Percentiles rank a stretch among this genome's conserved stretches.
phyloP scores from a whole-genome alignment of 2,888 invertebrate species.

The Phrixothrix hirtus region DNA sequence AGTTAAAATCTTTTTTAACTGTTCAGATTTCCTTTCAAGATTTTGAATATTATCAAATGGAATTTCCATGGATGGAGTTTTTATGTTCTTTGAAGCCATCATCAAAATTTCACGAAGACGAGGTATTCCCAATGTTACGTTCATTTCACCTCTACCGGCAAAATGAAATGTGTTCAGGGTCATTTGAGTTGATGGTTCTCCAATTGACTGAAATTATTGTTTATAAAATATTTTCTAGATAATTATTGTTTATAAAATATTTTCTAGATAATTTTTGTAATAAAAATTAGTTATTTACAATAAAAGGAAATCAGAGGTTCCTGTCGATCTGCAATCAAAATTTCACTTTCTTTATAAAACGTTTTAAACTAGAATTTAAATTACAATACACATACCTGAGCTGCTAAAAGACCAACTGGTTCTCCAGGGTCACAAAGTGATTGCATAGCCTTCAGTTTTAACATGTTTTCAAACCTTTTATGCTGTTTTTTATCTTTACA shows the following conservation, averaged over 20 bases:
- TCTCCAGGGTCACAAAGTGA: slow-evolving; percentile 89
- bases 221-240: no score
- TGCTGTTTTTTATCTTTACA: slow-evolving; percentile 24
- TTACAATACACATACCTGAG: slow-evolving; percentile 66
- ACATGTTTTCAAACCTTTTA: slow-evolving; percentile 65
- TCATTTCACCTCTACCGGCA: slow-evolving; percentile 99
- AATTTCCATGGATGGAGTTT: slow-evolving; percentile 96
- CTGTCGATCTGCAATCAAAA: no score
- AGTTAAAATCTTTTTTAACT: slow-evolving; percentile 72
- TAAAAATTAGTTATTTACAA: no score
- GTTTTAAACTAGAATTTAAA: no score
- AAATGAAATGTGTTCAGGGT: slow-evolving; percentile 99
- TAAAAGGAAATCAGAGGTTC: no score
- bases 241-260: no score
- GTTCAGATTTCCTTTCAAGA: slow-evolving; percentile 64
- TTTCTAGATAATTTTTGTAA: no score
- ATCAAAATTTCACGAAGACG: slow-evolving; percentile 95
- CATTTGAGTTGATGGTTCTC: slow-evolving; percentile 99
- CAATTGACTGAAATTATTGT: slow-evolving; percentile 69
- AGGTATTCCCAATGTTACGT: slow-evolving; percentile 99
- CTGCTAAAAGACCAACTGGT: slow-evolving; percentile 93
- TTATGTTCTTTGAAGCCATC: slow-evolving; percentile 90
- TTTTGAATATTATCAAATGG: slow-evolving; percentile 67
- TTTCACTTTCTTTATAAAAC: no score
- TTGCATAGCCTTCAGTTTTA: slow-evolving; percentile 76